Percentiles rank a stretch among this genome's conserved stretches.
Evolutionary conservation across 2,113 vertebrate species (phyloP).

Genomic region (Lamprologus speciosus): DNA sequence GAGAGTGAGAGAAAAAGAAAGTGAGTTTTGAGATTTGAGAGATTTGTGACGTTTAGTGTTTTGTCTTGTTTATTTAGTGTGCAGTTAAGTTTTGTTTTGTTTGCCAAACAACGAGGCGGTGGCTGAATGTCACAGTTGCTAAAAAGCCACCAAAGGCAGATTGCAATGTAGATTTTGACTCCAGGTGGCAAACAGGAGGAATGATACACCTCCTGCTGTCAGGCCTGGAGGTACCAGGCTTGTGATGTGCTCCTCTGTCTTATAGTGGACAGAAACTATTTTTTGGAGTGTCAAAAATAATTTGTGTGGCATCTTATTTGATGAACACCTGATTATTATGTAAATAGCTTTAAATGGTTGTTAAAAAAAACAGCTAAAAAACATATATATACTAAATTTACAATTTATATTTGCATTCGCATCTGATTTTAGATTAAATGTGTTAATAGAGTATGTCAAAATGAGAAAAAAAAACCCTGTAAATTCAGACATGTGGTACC

Average conservation of each 20-base stretch:
- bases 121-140: neutral
- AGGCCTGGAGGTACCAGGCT: neutral
- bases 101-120: rapidly evolving
- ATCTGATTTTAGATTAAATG: neutral
- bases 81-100: neutral
- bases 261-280: neutral
- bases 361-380: neutral
- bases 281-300: neutral
- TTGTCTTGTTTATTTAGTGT: neutral
- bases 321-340: neutral
- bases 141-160: neutral
- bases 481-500: neutral
- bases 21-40: neutral
- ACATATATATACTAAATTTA: neutral
- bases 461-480: rapidly evolving
- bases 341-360: neutral
- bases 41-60: neutral
- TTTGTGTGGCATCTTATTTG: neutral
- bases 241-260: neutral
- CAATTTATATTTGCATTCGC: neutral
- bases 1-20: neutral
- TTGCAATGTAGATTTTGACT: neutral
- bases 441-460: neutral
- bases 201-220: neutral
- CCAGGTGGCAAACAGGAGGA: neutral